Conservation (phyloP, 1,140 invertebrate genomes). For the Caenorhabditis latens region DNA sequence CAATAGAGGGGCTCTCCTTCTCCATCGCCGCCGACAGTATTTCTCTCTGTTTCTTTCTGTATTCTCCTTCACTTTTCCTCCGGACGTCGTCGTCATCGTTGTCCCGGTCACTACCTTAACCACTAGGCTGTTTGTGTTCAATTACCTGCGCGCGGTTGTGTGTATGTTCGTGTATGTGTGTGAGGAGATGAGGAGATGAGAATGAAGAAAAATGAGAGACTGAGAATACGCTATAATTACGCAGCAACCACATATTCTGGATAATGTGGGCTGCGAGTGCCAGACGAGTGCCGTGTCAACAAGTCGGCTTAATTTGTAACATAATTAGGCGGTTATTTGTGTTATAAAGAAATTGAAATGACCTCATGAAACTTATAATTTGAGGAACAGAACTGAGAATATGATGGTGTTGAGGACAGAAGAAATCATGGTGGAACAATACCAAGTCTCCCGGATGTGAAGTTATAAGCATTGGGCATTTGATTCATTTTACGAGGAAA, state of each 20-base stretch:
- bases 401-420: too few relatives aligned
- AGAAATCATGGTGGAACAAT: too few relatives aligned
- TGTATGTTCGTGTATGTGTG: slow-evolving; percentile 13
- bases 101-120: slow-evolving; percentile 53
- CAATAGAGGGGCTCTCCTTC: slow-evolving; percentile 49
- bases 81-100: slow-evolving; percentile 54
- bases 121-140: slow-evolving; percentile 51
- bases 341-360: background rate
- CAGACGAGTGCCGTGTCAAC: slow-evolving; percentile 36
- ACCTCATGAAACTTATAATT: background rate
- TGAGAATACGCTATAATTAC: slow-evolving; percentile 49
- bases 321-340: slow-evolving; percentile 3
- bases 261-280: slow-evolving; percentile 31
- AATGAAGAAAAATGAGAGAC: slow-evolving; percentile 22
- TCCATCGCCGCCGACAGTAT: slow-evolving; percentile 14
- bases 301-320: slow-evolving; percentile 46
- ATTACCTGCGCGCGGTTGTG: slow-evolving; percentile 42
- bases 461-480: too few relatives aligned
- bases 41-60: slow-evolving; percentile 14
- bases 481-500: too few relatives aligned
- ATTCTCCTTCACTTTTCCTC: slow-evolving; percentile 36
- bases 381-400: background rate
- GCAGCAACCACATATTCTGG: slow-evolving; percentile 29
- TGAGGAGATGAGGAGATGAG: slow-evolving; percentile 18
- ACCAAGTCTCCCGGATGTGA: too few relatives aligned